A percentile compares a stretch with the other conserved stretches of the same genome.
These are phyloP conservation scores for Tipula vernalis DNA, from an alignment of 2,888 invertebrate genomes.

Conservation along the genomic window DNA sequence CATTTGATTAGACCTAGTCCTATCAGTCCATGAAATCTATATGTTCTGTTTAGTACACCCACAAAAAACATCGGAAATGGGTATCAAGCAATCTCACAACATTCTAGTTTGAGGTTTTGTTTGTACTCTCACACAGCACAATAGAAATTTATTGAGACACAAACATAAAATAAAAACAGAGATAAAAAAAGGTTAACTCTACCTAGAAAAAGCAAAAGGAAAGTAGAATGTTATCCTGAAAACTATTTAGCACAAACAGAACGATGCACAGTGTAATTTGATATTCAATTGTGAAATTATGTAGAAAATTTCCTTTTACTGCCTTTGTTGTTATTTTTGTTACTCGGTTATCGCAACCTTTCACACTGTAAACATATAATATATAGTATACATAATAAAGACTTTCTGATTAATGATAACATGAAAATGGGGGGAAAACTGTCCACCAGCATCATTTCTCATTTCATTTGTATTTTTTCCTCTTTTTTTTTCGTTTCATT, in stretches of 20 bases:
- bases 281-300: neutral
- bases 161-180: neutral
- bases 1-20: neutral
- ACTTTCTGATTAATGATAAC: neutral
- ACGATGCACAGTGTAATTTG: neutral
- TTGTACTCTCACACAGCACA: neutral
- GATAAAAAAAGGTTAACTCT: neutral
- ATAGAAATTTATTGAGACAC: neutral
- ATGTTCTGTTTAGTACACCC: neutral
- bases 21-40: neutral
- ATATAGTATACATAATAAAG: neutral
- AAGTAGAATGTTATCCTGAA: neutral
- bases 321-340: neutral
- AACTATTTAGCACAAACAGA: neutral
- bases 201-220: neutral
- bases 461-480: neutral
- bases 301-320: neutral
- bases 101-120: neutral
- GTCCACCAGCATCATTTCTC: neutral
- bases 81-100: neutral
- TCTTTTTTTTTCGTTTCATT: neutral
- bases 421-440: neutral
- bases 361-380: neutral
- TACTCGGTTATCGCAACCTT: neutral
- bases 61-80: neutral